A percentile compares a stretch with the other conserved stretches of the same genome.
phyloP scores from a whole-genome alignment of 2,113 vertebrate genomes.

The Paraplagusia blochii region DNA sequence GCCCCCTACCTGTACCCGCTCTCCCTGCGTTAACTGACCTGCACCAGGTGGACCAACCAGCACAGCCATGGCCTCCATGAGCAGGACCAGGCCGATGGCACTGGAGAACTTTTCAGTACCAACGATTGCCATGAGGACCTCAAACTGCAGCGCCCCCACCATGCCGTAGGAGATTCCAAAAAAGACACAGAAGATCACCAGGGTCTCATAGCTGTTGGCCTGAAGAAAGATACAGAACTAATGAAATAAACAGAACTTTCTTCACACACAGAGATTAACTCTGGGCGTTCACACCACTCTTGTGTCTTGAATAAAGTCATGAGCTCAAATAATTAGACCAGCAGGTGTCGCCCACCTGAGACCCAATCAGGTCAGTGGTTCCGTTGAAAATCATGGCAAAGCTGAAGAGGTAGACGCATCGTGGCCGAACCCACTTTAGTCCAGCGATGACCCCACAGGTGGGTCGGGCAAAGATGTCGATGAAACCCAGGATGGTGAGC shows the following conservation, averaged over 20 bases:
- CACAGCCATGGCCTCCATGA: conserved; percentile 90
- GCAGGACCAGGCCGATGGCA: conserved; percentile 91
- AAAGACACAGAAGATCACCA: conserved; percentile 92
- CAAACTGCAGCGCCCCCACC: conserved; percentile 97
- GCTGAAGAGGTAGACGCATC: conserved; percentile 90
- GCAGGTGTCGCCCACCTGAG: conserved; percentile 52
- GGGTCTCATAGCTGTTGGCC: conserved; percentile 75
- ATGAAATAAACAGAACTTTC: neutral
- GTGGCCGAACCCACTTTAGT: conserved; percentile 85
- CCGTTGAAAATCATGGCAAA: conserved; percentile 95
- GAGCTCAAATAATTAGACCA: no score
- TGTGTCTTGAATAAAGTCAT: no score
- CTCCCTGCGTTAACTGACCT: conserved; percentile 72
- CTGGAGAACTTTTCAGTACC: conserved; percentile 92
- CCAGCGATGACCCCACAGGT: conserved; percentile 85
- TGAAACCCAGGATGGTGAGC: conserved; percentile 87
- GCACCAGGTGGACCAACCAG: conserved; percentile 90
- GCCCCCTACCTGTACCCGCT: no score
- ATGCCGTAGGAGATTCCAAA: conserved; percentile 97
- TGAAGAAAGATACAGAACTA: conserved; percentile 7
- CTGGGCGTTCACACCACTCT: no score
- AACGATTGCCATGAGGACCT: conserved; percentile 96
- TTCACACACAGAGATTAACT: no score
- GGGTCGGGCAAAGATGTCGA: conserved; percentile 93
- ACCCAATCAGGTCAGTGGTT: conserved; percentile 86